Percentiles rank a stretch among this genome's conserved stretches.
Conservation (phyloP, 1,140 invertebrate species). For the Varroa destructor region DNA sequence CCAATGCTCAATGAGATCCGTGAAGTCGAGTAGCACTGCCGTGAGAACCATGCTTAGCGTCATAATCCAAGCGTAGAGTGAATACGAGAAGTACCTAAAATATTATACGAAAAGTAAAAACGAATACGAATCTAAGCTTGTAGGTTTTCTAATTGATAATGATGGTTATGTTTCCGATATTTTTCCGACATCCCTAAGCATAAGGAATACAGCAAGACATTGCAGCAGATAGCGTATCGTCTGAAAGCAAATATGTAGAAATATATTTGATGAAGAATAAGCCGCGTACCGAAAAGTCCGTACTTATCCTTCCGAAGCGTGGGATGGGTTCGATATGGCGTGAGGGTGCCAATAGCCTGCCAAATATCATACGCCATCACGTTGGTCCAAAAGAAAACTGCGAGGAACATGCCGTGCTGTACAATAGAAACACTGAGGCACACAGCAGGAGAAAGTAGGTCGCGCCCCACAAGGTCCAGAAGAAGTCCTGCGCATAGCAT, state of each 20-base stretch:
- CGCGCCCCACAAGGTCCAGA: constrained; percentile 30
- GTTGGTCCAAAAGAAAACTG: constrained; percentile 45
- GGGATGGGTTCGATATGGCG: constrained; percentile 17
- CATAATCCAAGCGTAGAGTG: constrained; percentile 42
- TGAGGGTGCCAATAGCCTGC: constrained; percentile 33
- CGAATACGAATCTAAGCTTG: no score
- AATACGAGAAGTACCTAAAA: constrained; percentile 26
- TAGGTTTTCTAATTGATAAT: no score
- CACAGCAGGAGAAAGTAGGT: constrained; percentile 30
- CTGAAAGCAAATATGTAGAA: not conserved
- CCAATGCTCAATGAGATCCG: constrained; percentile 1
- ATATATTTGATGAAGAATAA: not conserved
- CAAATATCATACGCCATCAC: constrained; percentile 39
- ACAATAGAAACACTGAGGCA: constrained; percentile 42
- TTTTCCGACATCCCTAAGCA: not conserved
- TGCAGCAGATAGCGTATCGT: not conserved
- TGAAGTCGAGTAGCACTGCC: constrained; percentile 30
- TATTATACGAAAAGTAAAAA: no score
- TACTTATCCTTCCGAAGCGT: constrained; percentile 29
- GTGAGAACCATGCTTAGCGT: constrained; percentile 29
- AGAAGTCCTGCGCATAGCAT: constrained; percentile 27
- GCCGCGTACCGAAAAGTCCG: not conserved
- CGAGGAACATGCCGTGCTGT: constrained; percentile 44
- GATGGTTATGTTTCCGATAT: not conserved
- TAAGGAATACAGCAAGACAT: not conserved